A percentile compares a stretch with the other conserved stretches of the same genome.
phyloP scores from a whole-genome alignment of 2,797 vertebrate species.

The Microctenopoma stevenorrisi region DNA sequence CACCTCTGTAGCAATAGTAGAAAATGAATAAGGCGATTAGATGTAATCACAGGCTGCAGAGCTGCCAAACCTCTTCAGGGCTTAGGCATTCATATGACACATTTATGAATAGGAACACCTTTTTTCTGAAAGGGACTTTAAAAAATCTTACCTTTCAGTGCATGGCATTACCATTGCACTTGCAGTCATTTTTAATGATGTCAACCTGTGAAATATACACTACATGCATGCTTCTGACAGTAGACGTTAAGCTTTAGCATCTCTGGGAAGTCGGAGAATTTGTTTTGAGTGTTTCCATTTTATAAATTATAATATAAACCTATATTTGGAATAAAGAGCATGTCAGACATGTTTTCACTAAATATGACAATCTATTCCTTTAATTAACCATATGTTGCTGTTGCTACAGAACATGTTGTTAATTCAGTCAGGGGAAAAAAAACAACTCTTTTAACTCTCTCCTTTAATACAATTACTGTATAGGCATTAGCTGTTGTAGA shows the following conservation, averaged over 20 bases:
- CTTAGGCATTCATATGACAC: slow-evolving; percentile 71
- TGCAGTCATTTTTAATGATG: slow-evolving; percentile 64
- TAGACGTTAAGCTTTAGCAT: slow-evolving; percentile 25
- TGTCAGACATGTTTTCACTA: slow-evolving; percentile 2
- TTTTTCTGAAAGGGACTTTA: slow-evolving; percentile 56
- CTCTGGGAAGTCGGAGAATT: slow-evolving; percentile 4
- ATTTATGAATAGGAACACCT: slow-evolving; percentile 72
- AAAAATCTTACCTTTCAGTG: slow-evolving; percentile 62
- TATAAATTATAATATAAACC: slow-evolving; percentile 19
- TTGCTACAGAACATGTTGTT: slow-evolving; percentile 6
- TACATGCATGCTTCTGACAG: slow-evolving; percentile 67
- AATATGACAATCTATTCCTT: slow-evolving; percentile 17
- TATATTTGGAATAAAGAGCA: slow-evolving; percentile 2
- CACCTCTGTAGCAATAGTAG: slow-evolving; percentile 70
- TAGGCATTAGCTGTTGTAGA: not conserved
- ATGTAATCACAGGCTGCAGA: slow-evolving; percentile 71
- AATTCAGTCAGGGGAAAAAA: not conserved
- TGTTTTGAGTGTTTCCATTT: slow-evolving; percentile 27
- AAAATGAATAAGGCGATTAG: slow-evolving; percentile 64
- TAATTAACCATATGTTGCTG: slow-evolving; percentile 1
- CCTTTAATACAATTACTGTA: slow-evolving; percentile 3
- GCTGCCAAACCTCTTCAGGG: slow-evolving; percentile 75
- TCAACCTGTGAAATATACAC: slow-evolving; percentile 46
- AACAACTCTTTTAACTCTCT: not conserved
- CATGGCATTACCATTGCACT: slow-evolving; percentile 78